Evolutionary conservation across 2,113 vertebrate genomes (phyloP).

Genomic region (Podarcis cretensis): DNA sequence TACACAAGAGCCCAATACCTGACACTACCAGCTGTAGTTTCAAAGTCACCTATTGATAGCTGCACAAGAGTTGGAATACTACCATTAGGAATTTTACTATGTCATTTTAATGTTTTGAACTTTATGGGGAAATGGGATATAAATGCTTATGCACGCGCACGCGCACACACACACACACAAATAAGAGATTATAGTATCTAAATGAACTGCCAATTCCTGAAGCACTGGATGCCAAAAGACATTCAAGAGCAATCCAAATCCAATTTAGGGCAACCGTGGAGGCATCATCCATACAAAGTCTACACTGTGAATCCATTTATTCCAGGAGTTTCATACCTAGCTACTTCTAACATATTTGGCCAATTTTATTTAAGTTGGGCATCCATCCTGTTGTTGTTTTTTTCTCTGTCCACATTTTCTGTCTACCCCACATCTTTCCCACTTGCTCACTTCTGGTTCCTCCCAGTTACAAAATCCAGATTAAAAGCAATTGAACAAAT

Average conservation of each 20-base stretch:
- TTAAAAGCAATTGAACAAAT: fast-evolving
- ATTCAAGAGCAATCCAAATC: neutral
- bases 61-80: neutral
- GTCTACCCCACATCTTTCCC: too few species aligned
- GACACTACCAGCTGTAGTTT: neutral
- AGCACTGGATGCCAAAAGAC: neutral
- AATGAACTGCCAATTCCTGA: neutral
- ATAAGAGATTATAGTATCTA: neutral
- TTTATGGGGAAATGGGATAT: neutral
- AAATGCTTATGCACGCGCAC: neutral
- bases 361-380: neutral
- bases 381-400: too few species aligned
- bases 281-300: neutral
- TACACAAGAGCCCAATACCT: neutral
- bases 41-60: neutral
- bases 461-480: neutral
- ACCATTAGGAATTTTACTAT: neutral
- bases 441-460: neutral
- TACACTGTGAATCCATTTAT: neutral
- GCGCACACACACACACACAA: neutral
- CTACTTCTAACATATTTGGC: neutral
- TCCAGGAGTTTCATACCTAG: neutral
- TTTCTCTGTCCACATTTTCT: neutral
- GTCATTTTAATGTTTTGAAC: neutral
- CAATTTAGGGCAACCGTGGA: neutral